Percentiles rank a stretch among this genome's conserved stretches.
These are phyloP conservation scores for Teleogryllus occipitalis DNA, from an alignment of 1,140 invertebrate species.

Conservation along the genomic window DNA sequence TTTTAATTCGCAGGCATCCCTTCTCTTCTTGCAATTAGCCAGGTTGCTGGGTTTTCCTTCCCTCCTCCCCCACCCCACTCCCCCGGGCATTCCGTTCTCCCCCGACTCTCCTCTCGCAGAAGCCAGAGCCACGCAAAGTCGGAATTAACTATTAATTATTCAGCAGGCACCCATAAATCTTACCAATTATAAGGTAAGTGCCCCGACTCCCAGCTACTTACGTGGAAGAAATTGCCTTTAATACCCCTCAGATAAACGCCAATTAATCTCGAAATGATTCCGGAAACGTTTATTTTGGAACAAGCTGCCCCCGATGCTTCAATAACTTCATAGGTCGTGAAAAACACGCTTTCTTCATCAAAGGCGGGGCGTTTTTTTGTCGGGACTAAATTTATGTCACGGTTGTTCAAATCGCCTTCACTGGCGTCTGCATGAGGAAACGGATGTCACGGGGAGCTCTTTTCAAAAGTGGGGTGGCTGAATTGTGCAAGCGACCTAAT, in stretches of 20 bases:
- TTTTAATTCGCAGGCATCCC: too few relatives aligned
- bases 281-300: not conserved
- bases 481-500: too few relatives aligned
- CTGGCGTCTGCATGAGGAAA: too few relatives aligned
- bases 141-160: constrained; percentile 1
- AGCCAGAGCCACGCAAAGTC: not conserved
- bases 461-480: too few relatives aligned
- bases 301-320: not conserved
- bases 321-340: not conserved
- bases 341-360: not conserved
- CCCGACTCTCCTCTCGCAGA: not conserved
- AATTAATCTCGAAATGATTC: not conserved
- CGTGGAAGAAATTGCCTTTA: not conserved
- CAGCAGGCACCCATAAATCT: not conserved
- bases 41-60: too few relatives aligned
- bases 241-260: not conserved
- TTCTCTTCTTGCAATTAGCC: too few relatives aligned
- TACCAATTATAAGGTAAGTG: not conserved
- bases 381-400: too few relatives aligned
- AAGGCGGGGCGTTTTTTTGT: too few relatives aligned
- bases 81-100: too few relatives aligned
- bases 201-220: not conserved
- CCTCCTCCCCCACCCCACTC: too few relatives aligned
- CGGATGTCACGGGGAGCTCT: too few relatives aligned
- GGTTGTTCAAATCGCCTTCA: too few relatives aligned